Percentiles rank a stretch among this genome's conserved stretches.
phyloP scores from a whole-genome alignment of 1,140 invertebrate genomes.

The Paralvinella palmiformis region DNA sequence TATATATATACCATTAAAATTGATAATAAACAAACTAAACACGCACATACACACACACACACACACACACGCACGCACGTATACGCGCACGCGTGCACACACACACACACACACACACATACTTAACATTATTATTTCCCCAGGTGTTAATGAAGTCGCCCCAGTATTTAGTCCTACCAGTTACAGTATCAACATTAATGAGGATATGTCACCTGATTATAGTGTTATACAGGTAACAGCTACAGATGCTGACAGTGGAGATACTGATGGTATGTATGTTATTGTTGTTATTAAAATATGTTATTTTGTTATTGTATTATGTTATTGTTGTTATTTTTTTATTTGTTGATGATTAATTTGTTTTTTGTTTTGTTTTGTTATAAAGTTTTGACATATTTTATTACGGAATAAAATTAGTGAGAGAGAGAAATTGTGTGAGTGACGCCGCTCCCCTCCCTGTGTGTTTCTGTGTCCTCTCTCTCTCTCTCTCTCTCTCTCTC shows the following conservation, averaged over 20 bases:
- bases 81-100: background rate
- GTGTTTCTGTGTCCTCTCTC: too few relatives aligned
- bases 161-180: conserved; percentile 22
- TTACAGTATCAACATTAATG: conserved; percentile 3
- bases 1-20: background rate
- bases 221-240: conserved; percentile 21
- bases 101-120: background rate
- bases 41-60: background rate
- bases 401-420: background rate
- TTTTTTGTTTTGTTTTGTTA: background rate
- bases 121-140: background rate
- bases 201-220: background rate
- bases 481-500: too few relatives aligned
- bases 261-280: too few relatives aligned
- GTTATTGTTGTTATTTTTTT: background rate
- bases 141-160: conserved; percentile 24
- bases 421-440: background rate
- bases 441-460: too few relatives aligned
- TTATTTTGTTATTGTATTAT: background rate
- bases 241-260: conserved; percentile 27
- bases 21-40: background rate
- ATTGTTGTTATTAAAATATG: too few relatives aligned
- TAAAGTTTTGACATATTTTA: background rate
- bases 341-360: background rate
- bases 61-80: background rate